Evolutionary conservation across 2,888 invertebrate genomes (phyloP), one percentile per base, ranked within the genome.

Genomic region (Drosophila maculinotata): DNA sequence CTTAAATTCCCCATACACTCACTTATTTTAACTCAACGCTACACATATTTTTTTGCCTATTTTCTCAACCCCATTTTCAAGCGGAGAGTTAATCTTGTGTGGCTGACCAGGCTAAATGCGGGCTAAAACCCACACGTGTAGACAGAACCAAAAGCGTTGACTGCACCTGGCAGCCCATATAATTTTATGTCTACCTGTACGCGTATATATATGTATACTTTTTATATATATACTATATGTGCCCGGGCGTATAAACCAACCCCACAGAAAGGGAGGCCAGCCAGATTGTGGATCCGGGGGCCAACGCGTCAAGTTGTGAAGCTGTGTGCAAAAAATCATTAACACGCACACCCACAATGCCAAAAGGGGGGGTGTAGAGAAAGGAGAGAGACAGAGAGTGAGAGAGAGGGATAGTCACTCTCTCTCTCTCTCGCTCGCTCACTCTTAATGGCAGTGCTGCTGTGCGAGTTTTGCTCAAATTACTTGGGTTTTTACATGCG

Each of bases 281-380:
- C 17, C 15, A 10, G 31, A 49, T 36, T 35, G 44, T 38, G 35
- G 44, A 49, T 25, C 30, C 45, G 38, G 52, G 31, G 48, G 66
- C 62, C 74, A 63, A 82, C 60, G 88, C 84, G 77, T 88, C 88
- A 83, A 89, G 69, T 78, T 88, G 87, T 80, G 85, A 72, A 85
- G 86, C 89, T 82, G 89, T 89, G 84, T 89, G 89, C 88, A 84
- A 87, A 89, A 87, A 89, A 89, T 89, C 90, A 88, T 88, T 89
- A 90, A 90, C 89, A 89, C 82, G 82, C 89, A 80, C 76, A 78
- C 81, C 67, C 63, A 67, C 76, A 72, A 45, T 14, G 31, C 15
- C 25, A 38, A 31, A 12, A 6, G 36, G 15, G 30, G 1, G 12
- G 3, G 26, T 0, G 26, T n/a, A 26, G 56, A 5, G n/a, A 17